Conservation (phyloP, 2,888 invertebrate species). For the Horisme vitalbata region DNA sequence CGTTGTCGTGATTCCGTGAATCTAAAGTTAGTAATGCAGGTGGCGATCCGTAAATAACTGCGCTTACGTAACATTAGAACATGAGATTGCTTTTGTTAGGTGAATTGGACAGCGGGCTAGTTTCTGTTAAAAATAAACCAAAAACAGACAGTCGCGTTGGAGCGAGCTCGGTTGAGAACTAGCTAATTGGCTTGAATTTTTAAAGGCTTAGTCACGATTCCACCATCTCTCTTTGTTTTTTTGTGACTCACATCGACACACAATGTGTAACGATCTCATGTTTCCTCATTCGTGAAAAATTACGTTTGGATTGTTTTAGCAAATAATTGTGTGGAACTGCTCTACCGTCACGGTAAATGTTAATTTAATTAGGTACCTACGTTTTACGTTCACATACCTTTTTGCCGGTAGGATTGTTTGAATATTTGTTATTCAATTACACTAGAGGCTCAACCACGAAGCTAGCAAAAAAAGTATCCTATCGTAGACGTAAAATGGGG, state of each 20-base stretch:
- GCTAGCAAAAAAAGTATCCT: too few species aligned
- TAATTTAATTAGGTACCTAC: slow-evolving; percentile 4
- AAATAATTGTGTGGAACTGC: slow-evolving; percentile 25
- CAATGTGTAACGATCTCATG: slow-evolving; percentile 46
- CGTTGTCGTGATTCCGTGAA: slow-evolving; percentile 31
- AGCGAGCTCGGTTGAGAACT: slow-evolving; percentile 39
- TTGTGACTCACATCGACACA: slow-evolving; percentile 66
- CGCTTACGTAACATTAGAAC: slow-evolving; percentile 39
- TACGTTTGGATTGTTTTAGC: slow-evolving; percentile 34
- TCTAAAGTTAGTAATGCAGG: slow-evolving; percentile 33
- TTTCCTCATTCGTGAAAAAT: slow-evolving; percentile 55
- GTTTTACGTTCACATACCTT: too few species aligned
- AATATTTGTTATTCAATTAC: too few species aligned
- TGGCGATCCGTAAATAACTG: slow-evolving; percentile 34
- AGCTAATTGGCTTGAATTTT: slow-evolving; percentile 74
- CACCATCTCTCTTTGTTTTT: slow-evolving; percentile 55
- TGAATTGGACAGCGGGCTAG: slow-evolving; percentile 31
- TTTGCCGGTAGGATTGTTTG: too few species aligned
- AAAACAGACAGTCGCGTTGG: slow-evolving; percentile 40
- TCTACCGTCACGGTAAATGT: slow-evolving; percentile 20
- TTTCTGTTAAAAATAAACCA: slow-evolving; percentile 43
- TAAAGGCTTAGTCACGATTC: slow-evolving; percentile 71
- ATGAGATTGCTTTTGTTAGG: slow-evolving; percentile 35
- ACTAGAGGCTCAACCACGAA: too few species aligned
- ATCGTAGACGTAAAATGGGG: too few species aligned